phyloP scores from a whole-genome alignment of 2,888 invertebrate species.

The Dasypogon diadema region DNA sequence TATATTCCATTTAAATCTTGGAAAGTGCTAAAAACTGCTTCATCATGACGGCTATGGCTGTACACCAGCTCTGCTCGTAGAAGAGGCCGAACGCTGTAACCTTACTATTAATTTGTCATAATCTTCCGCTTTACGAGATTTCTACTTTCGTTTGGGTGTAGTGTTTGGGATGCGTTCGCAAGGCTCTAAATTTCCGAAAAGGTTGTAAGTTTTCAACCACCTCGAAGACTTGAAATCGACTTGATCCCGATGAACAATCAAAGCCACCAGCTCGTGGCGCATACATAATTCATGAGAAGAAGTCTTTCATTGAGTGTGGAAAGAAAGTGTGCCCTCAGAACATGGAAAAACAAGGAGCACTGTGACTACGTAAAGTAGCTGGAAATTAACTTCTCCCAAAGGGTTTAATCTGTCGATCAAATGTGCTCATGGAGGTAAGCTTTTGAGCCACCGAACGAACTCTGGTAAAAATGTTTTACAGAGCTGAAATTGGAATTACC shows the following conservation, averaged over 20 bases:
- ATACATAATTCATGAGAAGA: slow-evolving; percentile 47
- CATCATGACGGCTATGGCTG: slow-evolving; percentile 11
- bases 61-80: slow-evolving; percentile 1
- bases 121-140: slow-evolving; percentile 39
- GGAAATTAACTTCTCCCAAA: slow-evolving; percentile 21
- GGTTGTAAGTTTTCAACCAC: slow-evolving; percentile 10
- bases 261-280: slow-evolving; percentile 47
- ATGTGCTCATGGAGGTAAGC: slow-evolving; percentile 9
- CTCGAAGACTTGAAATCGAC: neutral
- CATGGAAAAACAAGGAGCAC: slow-evolving; percentile 24
- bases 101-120: slow-evolving; percentile 49
- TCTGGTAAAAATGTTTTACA: neutral
- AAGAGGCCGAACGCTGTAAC: slow-evolving; percentile 23
- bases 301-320: slow-evolving; percentile 8
- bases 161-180: neutral
- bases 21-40: slow-evolving; percentile 12
- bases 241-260: slow-evolving; percentile 19
- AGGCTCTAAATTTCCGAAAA: neutral
- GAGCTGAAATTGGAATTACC: neutral
- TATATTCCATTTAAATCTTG: slow-evolving; percentile 21
- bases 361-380: slow-evolving; percentile 13
- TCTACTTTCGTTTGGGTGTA: neutral
- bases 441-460: neutral
- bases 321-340: neutral
- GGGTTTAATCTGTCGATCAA: slow-evolving; percentile 20